phyloP scores from a whole-genome alignment of 2,113 vertebrate genomes.

The Catagonus wagneri region DNA sequence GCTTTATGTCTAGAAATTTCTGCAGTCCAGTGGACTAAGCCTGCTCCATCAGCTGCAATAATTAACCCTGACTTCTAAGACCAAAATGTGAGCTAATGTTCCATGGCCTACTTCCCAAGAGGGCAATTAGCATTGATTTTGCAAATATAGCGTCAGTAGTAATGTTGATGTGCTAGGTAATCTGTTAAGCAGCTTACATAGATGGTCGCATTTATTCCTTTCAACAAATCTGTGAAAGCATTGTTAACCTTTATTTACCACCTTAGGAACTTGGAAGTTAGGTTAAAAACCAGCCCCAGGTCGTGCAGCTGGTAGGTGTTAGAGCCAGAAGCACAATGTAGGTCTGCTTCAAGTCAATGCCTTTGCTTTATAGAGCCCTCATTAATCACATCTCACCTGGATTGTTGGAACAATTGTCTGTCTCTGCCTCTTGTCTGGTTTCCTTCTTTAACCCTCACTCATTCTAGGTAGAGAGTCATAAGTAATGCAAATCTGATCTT shows the following conservation, averaged over 20 bases:
- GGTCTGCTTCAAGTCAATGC: not conserved
- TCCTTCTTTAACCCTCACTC: not conserved
- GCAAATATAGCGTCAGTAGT: not conserved
- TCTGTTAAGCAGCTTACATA: not conserved
- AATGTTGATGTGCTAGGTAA: not conserved
- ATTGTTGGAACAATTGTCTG: conserved; percentile 59
- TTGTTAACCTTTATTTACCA: not conserved
- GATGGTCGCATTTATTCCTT: not conserved
- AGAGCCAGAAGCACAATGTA: not conserved
- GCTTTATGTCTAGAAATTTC: not conserved
- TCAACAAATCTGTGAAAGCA: not conserved
- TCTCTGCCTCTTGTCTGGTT: not conserved
- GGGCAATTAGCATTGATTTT: not conserved
- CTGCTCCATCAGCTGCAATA: not conserved
- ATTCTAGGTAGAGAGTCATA: not conserved
- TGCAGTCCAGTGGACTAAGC: not conserved
- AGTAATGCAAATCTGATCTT: not conserved
- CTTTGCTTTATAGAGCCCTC: not conserved
- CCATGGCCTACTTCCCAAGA: not conserved
- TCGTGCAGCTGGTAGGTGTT: conserved; percentile 5
- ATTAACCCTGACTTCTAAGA: conserved; percentile 18
- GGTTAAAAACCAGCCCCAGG: not conserved
- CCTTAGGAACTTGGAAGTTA: not conserved
- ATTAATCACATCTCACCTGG: conserved; percentile 72
- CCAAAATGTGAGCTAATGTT: not conserved